These are phyloP conservation scores for Ochlodes sylvanus DNA, from an alignment of 2,888 invertebrate genomes.

Conservation along the genomic window DNA sequence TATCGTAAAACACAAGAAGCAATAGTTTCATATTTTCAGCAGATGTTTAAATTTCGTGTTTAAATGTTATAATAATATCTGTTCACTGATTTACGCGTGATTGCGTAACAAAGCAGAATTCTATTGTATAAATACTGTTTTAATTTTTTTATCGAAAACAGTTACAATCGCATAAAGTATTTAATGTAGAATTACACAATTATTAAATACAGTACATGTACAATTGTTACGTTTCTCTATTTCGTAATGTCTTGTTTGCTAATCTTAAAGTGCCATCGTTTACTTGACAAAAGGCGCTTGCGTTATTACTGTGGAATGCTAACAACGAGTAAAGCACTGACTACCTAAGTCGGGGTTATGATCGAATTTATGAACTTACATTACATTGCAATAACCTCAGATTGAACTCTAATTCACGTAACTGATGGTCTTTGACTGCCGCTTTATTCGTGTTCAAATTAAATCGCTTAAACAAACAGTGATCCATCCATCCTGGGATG, in stretches of 20 bases:
- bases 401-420: slow-evolving; percentile 11
- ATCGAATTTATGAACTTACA: slow-evolving; percentile 9
- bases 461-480: slow-evolving; percentile 1
- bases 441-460: background rate
- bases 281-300: slow-evolving; percentile 20
- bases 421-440: background rate
- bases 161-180: too few relatives aligned
- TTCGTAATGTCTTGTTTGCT: slow-evolving; percentile 17
- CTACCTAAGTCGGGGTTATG: slow-evolving; percentile 5
- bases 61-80: too few relatives aligned
- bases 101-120: too few relatives aligned
- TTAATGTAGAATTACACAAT: too few relatives aligned
- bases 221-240: background rate
- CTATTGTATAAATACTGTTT: too few relatives aligned
- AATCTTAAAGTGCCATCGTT: slow-evolving; percentile 9
- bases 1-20: too few relatives aligned
- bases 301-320: slow-evolving; percentile 23
- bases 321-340: slow-evolving; percentile 6
- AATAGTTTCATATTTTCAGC: too few relatives aligned
- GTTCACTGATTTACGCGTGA: too few relatives aligned
- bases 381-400: slow-evolving; percentile 16
- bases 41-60: too few relatives aligned
- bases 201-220: too few relatives aligned
- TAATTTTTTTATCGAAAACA: too few relatives aligned
- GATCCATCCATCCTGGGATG: background rate